phyloP scores from a whole-genome alignment of 2,113 vertebrate species.

The Mugil cephalus region DNA sequence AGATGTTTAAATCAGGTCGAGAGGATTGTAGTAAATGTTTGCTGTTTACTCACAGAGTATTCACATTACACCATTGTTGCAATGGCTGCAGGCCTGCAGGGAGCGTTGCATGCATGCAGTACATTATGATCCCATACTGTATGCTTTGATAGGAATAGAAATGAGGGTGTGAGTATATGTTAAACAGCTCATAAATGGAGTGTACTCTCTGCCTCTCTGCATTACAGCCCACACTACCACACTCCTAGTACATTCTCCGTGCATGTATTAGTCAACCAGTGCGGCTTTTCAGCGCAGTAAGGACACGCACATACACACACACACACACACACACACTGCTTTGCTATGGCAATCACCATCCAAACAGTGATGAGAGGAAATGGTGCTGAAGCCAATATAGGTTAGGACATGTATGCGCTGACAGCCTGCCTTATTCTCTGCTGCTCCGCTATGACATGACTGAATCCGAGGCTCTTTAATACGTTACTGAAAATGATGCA shows the following conservation, averaged over 20 bases:
- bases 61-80: background rate
- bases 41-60: no score
- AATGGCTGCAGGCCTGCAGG: background rate
- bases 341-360: slow-evolving; percentile 20
- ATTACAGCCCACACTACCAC: slow-evolving; percentile 69
- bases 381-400: slow-evolving; percentile 42
- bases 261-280: slow-evolving; percentile 68
- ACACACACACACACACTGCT: slow-evolving; percentile 23
- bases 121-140: slow-evolving; percentile 1
- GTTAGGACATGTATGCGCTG: slow-evolving; percentile 52
- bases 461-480: slow-evolving; percentile 43
- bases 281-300: slow-evolving; percentile 54
- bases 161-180: slow-evolving; percentile 15
- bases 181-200: slow-evolving; percentile 34
- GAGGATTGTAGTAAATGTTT: no score
- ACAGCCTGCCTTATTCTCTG: slow-evolving; percentile 49
- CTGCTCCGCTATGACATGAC: slow-evolving; percentile 41
- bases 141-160: slow-evolving; percentile 11
- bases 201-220: slow-evolving; percentile 49
- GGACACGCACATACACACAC: slow-evolving; percentile 25
- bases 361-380: slow-evolving; percentile 49
- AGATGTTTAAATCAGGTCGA: no score
- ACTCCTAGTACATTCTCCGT: slow-evolving; percentile 57
- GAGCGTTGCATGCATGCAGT: background rate
- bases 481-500: slow-evolving; percentile 69